Percentiles rank a stretch among this genome's conserved stretches.
Evolutionary conservation across 2,113 vertebrate genomes (phyloP).

Genomic region (Rhineura floridana): DNA sequence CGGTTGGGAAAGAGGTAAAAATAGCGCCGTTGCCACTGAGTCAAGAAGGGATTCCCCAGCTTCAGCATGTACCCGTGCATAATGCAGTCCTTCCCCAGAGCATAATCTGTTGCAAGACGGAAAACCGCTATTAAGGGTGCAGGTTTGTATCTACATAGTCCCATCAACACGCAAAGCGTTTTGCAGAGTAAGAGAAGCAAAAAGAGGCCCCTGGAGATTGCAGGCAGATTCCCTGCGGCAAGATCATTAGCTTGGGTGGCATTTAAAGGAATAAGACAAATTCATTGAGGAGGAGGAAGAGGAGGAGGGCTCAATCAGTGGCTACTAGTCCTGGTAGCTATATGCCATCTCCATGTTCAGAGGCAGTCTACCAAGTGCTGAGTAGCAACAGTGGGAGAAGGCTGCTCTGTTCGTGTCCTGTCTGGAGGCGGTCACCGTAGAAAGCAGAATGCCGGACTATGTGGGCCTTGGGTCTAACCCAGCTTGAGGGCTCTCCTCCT

Average conservation of each 20-base stretch:
- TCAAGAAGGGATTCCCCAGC: constrained; percentile 94
- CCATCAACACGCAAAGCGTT: background rate
- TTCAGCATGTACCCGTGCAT: constrained; percentile 98
- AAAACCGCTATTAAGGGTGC: too few relatives aligned
- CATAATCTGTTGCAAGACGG: constrained; percentile 82
- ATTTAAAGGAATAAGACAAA: background rate
- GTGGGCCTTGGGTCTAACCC: background rate
- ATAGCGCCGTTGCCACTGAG: constrained; percentile 97
- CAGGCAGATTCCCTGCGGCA: background rate
- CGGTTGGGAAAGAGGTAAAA: constrained; percentile 99
- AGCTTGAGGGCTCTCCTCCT: background rate
- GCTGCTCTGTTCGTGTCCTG: background rate
- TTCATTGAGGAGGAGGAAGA: background rate
- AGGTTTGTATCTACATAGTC: background rate
- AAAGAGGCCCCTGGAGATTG: background rate
- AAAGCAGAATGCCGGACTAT: background rate
- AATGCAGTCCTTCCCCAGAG: constrained; percentile 95
- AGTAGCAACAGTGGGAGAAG: too few relatives aligned
- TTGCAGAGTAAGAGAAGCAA: background rate
- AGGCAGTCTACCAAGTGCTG: background rate
- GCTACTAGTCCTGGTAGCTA: background rate
- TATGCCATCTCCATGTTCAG: background rate
- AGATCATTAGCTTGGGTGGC: background rate
- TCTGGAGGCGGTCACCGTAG: background rate
- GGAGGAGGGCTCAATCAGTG: too few relatives aligned